Base-by-base conservation (phyloP, 2,113 vertebrate genomes). In the Rattus rattus region DNA sequence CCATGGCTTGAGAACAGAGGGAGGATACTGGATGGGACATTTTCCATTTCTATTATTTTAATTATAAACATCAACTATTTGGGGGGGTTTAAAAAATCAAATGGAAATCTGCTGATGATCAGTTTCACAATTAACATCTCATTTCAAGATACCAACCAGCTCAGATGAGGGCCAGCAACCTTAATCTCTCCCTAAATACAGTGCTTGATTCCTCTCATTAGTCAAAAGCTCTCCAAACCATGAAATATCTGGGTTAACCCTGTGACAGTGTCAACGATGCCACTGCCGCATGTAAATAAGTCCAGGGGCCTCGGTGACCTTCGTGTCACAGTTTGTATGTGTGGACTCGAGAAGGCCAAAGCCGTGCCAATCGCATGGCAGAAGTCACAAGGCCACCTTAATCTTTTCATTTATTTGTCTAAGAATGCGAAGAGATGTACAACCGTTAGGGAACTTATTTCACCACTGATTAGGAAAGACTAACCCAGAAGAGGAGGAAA, bases 151-250 rank as follows among this genome's bases (percentile, higher is more conserved):
- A 99, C 99, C 98, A 99, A 98, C 99, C 98, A 98, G 98, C 98
- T 97, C 98, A 98, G 99, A 99, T 99, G 98, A 99, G 98, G 99
- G 99, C 99, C 99, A 98, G 95, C 97, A 98, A 98, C 99, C 99
- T 98, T 99, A 98, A 99, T 99, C 99, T 99, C 98, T 98, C 91
- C 94, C 95, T 88, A 97, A 97, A 98, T 94, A 97, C 75, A 95
- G 75, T 43, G 92, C 95, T 95, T 87, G 63, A 97, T 97, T 98
- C 96, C 85, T 97, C 94, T 90, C 92, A 98, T 98, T 98, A 98
- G 96, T 63, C 92, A 12, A 97, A 96, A 98, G 97, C 67, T 97
- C 75, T 96, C 81, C 83, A 98, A 97, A 98, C 94, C 94, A 91
- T 96, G 93, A 97, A 98, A 97, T 95, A 96, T 94, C 70, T 97